These are phyloP conservation scores for Corythornis cristatus DNA, from an alignment of 2,113 vertebrate species.

Conservation along the genomic window DNA sequence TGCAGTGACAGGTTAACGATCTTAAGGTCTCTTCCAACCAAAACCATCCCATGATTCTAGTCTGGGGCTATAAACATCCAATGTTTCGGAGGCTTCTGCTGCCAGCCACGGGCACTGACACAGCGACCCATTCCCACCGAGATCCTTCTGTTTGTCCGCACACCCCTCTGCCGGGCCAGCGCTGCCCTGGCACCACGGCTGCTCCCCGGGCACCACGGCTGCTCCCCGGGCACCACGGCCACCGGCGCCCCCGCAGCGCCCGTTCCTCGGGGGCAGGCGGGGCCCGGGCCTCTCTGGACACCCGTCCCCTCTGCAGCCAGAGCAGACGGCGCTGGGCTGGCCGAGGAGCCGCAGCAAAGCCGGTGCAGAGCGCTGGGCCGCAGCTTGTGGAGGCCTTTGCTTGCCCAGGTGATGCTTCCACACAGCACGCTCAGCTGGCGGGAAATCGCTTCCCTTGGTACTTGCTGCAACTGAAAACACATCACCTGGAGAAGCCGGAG, in stretches of 20 bases:
- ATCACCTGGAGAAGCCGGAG: not conserved
- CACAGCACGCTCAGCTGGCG: not conserved
- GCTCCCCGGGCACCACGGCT: too few species aligned
- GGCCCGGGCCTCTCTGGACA: not conserved
- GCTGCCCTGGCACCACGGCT: not conserved
- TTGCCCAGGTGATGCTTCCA: not conserved
- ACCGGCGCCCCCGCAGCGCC: too few species aligned
- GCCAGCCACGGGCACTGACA: not conserved
- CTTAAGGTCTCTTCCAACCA: not conserved
- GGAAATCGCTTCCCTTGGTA: not conserved
- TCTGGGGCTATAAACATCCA: not conserved
- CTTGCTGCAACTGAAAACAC: not conserved
- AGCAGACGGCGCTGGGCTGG: not conserved
- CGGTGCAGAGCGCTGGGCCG: not conserved
- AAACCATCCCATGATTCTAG: not conserved
- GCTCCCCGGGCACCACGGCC: too few species aligned
- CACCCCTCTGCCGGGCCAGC: not conserved
- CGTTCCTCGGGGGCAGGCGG: not conserved
- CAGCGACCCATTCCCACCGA: not conserved
- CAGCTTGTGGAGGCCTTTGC: not conserved
- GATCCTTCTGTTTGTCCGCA: not conserved
- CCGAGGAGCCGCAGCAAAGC: conserved; percentile 10
- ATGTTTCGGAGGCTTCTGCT: not conserved
- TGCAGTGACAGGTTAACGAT: not conserved
- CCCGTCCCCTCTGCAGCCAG: not conserved